Conservation (phyloP, 2,113 vertebrate genomes). For the Pithys albifrons region DNA sequence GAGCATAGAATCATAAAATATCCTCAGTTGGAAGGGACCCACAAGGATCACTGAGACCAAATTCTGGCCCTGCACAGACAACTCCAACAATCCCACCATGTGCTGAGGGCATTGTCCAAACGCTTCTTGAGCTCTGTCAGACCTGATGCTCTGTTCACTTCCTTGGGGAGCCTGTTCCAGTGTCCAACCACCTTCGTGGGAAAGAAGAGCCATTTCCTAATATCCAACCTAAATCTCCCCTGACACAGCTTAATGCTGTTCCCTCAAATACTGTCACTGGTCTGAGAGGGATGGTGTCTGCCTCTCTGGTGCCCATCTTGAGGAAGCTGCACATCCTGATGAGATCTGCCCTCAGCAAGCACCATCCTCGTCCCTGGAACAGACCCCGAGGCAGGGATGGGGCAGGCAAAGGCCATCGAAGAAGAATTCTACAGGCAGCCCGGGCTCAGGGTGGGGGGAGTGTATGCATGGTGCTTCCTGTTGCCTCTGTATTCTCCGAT, state of each 20-base stretch:
- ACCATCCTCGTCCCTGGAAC: background rate
- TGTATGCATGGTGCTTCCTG: fast-evolving
- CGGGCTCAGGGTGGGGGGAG: background rate
- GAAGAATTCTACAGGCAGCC: fast-evolving
- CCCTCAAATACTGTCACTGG: background rate
- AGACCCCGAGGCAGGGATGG: background rate
- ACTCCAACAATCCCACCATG: background rate
- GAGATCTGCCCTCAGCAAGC: background rate
- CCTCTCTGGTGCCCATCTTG: background rate
- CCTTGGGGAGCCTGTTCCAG: background rate
- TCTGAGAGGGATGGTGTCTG: background rate
- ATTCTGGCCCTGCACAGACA: background rate
- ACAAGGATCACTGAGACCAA: fast-evolving
- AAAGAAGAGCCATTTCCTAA: background rate
- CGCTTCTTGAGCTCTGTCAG: background rate
- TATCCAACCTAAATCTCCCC: background rate
- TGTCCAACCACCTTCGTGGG: background rate
- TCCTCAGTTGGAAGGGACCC: background rate
- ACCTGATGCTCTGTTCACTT: background rate
- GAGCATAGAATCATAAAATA: background rate
- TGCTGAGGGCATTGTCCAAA: background rate
- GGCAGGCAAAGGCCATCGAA: fast-evolving
- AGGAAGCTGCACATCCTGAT: background rate
- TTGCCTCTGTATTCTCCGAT: background rate
- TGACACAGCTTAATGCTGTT: background rate